Base-by-base conservation (phyloP, 2,113 vertebrate genomes). In the Ammodytes dubius region DNA sequence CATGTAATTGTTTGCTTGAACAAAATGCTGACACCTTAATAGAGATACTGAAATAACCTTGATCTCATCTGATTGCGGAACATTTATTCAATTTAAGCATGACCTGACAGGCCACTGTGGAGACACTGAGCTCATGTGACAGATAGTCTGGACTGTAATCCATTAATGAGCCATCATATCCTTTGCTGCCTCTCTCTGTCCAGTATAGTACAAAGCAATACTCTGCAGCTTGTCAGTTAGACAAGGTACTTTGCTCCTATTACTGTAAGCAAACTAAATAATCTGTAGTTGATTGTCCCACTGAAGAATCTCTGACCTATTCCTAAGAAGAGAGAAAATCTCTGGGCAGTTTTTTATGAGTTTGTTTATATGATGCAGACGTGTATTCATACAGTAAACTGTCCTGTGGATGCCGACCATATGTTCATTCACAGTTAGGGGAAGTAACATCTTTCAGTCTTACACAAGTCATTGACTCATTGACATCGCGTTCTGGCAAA, bases 121-220 rank as follows among this genome's bases (percentile, higher is more conserved):
- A 85, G 82, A 82, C 67, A 71, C 54, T 77, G 81, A 84, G 45
- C 27, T 77, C 69, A 81, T 82, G 37, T 67, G 52, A 76, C 56
- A 59, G 65, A 77, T 27, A 43, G 52, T 80, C 65, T 70, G 70
- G 64, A 46, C 49, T 50, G 68, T 74, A 76, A 77, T 76, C 72
- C 72, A 84, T 82, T 82, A 86, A 82, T 81, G 68, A 70, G 60
- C 59, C 63, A 71, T 69, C 52, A 66, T 60, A 61, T 83, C 49
- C 17, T 76, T 52, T 68, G 54, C 60, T 76, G 50, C 45, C 43
- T 70, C 46, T 50, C 59, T 74, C 14, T 43, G 68, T 64, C 70
- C 69, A 69, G 74, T 39, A 27, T 27, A 27, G 54, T 37, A 70
- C 69, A 78, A 65, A 64, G 60, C 66, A 77, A 74, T 57, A 57